Evolutionary conservation across 2,888 invertebrate species (phyloP), one percentile per base, ranked within the genome.

Genomic region (Caenorhabditis sp.): DNA sequence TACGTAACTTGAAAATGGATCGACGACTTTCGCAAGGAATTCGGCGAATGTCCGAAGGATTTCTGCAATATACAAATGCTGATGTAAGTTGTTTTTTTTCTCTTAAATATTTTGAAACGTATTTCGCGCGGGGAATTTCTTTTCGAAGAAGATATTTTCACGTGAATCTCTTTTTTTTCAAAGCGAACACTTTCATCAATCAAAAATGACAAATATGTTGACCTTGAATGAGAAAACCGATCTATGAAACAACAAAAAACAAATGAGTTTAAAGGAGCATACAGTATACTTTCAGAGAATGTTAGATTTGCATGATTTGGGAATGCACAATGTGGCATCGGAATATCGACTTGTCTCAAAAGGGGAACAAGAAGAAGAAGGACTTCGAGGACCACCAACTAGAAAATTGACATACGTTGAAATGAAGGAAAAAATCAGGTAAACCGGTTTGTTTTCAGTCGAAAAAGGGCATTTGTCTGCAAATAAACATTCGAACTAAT

Each of bases 361-460:
- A 57, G 68, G 68, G 57, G 65, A 68, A n/a, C 65, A 72, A 43
- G 64, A 60, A 2, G 68, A 72, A 23, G 59, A 49, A 14, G 53
- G 65, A 14, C 24, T 73, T 27, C 4, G 5, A 31, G 73, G 73
- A 51, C 65, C 59, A 10, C 67, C 61, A 26, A 27, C 26, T 27
- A 53, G 68, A 17, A 73, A 68, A 23, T 57, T 66, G 62, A 66
- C 73, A 19, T 73, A 59, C 31, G 65, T 73, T 23, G 73, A 73
- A n/a, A 68, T 65, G 54, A 72, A 73, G 58, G 71, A 78, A 59
- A 76, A 78, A 43, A 78, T 78, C 12, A 70, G 73, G 78, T 78
- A 55, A 10, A 43, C 17, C 2, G 43, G 43, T 43, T 76, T n/a
- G n/a, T n/a, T n/a, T n/a, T n/a, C n/a, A n/a, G n/a, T n/a, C n/a